A percentile compares a stretch with the other conserved stretches of the same genome.
phyloP scores from a whole-genome alignment of 2,797 vertebrate species.

The Microctenopoma stevenorrisi region DNA sequence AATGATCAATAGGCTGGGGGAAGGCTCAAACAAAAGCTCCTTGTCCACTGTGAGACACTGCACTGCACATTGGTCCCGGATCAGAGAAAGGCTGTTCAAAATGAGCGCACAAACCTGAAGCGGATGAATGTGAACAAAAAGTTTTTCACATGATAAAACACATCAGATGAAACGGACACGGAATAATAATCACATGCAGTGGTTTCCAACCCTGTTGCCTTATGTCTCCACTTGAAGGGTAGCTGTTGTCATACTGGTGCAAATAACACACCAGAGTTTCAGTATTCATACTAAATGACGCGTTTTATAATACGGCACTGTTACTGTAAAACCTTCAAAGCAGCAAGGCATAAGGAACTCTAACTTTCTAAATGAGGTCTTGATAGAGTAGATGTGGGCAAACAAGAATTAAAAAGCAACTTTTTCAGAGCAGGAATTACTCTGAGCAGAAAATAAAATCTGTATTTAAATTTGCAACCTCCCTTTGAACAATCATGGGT shows the following conservation, averaged over 20 bases:
- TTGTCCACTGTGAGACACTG: conserved; percentile 54
- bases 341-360: background rate
- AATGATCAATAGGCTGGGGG: conserved; percentile 74
- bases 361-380: background rate
- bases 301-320: background rate
- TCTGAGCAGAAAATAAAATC: too few relatives aligned
- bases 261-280: too few relatives aligned
- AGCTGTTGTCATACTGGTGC: too few relatives aligned
- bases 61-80: conserved; percentile 62
- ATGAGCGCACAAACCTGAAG: conserved; percentile 28
- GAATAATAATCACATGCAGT: background rate
- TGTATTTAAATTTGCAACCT: too few relatives aligned
- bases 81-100: conserved; percentile 54
- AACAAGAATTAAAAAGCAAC: background rate
- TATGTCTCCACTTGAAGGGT: background rate
- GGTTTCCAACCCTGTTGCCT: background rate
- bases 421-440: background rate
- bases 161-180: conserved; percentile 8
- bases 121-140: background rate
- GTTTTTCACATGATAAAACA: background rate
- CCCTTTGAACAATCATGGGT: too few relatives aligned
- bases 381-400: too few relatives aligned
- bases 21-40: conserved; percentile 70
- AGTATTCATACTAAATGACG: too few relatives aligned
- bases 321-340: background rate